These are phyloP conservation scores for Pipistrellus nathusii DNA, from an alignment of 2,797 vertebrate genomes.

Conservation along the genomic window DNA sequence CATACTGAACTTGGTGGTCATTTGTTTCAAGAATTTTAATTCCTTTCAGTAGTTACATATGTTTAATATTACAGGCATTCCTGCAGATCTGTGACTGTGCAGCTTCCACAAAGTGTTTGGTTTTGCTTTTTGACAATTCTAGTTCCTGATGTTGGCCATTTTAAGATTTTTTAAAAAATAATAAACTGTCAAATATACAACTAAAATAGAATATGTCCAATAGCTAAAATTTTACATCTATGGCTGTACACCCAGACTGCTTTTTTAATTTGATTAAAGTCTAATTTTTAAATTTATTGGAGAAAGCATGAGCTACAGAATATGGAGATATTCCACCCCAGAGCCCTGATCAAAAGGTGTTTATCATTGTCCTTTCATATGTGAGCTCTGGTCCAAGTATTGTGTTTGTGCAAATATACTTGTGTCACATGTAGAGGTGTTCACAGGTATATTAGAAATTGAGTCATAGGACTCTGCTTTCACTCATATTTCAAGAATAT, in stretches of 20 bases:
- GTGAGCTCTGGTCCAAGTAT: neutral
- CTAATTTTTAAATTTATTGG: slow-evolving; percentile 30
- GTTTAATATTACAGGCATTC: slow-evolving; percentile 7
- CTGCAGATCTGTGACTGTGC: neutral
- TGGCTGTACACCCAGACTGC: neutral
- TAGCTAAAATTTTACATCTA: neutral
- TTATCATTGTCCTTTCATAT: neutral
- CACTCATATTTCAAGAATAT: slow-evolving; percentile 48
- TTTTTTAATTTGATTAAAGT: slow-evolving; percentile 33
- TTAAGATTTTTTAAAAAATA: slow-evolving; percentile 51
- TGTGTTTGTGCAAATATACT: neutral
- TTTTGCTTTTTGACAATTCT: neutral
- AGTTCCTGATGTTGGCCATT: neutral
- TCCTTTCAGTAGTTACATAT: neutral
- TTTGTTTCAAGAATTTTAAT: slow-evolving; percentile 26
- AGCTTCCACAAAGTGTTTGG: neutral
- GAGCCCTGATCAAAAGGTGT: neutral
- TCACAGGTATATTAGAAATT: slow-evolving; percentile 58
- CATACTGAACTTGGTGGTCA: neutral
- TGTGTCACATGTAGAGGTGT: neutral
- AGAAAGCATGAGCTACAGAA: neutral
- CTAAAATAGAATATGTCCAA: neutral
- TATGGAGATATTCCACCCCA: neutral
- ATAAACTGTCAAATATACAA: neutral
- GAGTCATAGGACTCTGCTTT: slow-evolving; percentile 41